Percentiles rank a stretch among this genome's conserved stretches.
phyloP scores from a whole-genome alignment of 2,113 vertebrate species.

The Procavia capensis region DNA sequence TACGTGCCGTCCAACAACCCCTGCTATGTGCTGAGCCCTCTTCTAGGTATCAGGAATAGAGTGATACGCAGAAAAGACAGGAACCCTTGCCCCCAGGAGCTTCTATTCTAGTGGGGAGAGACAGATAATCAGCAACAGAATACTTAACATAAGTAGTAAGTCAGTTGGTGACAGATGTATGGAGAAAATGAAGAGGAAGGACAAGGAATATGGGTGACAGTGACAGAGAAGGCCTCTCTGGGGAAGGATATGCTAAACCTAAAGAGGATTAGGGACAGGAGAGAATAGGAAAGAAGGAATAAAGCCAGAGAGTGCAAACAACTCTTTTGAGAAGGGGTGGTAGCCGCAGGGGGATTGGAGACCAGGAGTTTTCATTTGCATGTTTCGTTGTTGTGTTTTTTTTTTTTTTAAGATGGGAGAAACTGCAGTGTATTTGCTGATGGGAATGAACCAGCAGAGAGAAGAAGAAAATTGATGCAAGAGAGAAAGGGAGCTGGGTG shows the following conservation, averaged over 20 bases:
- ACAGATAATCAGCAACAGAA: background rate
- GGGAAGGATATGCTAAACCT: background rate
- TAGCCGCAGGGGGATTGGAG: background rate
- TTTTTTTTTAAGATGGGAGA: background rate
- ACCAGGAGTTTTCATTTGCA: background rate
- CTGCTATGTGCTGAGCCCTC: background rate
- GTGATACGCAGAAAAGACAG: background rate
- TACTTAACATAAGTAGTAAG: background rate
- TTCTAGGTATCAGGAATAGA: background rate
- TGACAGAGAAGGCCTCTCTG: background rate
- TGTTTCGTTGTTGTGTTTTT: background rate
- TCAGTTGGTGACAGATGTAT: background rate
- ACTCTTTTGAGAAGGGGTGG: background rate
- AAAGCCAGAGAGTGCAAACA: rapidly evolving
- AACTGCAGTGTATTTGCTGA: background rate
- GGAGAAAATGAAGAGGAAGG: background rate
- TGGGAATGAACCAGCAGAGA: background rate
- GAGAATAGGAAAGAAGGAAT: background rate
- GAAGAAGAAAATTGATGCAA: background rate
- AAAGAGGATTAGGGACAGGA: too few species aligned
- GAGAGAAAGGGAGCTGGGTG: background rate
- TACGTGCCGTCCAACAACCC: background rate
- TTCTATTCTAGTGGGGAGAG: background rate
- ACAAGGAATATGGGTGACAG: background rate
- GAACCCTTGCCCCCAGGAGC: background rate